Conservation (phyloP, 1,140 invertebrate species). For the Drosophila auraria region DNA sequence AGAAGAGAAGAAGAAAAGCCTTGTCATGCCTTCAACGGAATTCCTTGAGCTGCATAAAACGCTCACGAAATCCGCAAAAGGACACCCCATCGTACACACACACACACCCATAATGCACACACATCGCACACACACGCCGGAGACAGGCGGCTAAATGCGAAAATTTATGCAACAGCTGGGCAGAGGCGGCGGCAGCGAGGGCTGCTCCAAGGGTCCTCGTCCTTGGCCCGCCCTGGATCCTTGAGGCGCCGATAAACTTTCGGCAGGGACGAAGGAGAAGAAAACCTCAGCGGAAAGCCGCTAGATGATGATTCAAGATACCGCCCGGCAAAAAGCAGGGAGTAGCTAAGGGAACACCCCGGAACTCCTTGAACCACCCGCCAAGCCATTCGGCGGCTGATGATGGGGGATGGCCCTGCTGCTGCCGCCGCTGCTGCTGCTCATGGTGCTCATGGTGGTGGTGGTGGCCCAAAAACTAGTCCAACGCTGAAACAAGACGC, state of each 20-base stretch:
- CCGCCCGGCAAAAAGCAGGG: neutral
- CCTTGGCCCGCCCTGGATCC: slow-evolving; percentile 32
- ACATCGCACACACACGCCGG: slow-evolving; percentile 11
- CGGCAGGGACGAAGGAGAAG: neutral
- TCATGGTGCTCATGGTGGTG: slow-evolving; percentile 9
- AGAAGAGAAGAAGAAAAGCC: slow-evolving; percentile 45
- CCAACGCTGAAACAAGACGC: slow-evolving; percentile 57
- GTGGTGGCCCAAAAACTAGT: slow-evolving; percentile 61
- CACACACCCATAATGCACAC: slow-evolving; percentile 1
- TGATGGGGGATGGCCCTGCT: slow-evolving; percentile 14
- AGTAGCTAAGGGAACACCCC: neutral
- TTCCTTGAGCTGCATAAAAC: slow-evolving; percentile 76
- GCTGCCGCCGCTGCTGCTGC: slow-evolving; percentile 1
- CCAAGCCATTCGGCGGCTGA: slow-evolving; percentile 1
- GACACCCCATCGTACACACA: slow-evolving; percentile 30
- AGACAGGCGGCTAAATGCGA: slow-evolving; percentile 69
- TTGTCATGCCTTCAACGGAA: slow-evolving; percentile 65
- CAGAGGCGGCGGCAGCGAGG: slow-evolving; percentile 55
- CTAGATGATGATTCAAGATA: slow-evolving; percentile 47
- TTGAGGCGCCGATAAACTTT: slow-evolving; percentile 22
- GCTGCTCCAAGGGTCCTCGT: slow-evolving; percentile 27
- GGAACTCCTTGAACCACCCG: slow-evolving; percentile 41
- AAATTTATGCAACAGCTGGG: slow-evolving; percentile 81
- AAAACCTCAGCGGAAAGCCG: slow-evolving; percentile 19
- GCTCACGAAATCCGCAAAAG: slow-evolving; percentile 65